Evolutionary conservation across 2,113 vertebrate genomes (phyloP), one percentile per base, ranked within the genome.

Genomic region (Pardalotus punctatus): DNA sequence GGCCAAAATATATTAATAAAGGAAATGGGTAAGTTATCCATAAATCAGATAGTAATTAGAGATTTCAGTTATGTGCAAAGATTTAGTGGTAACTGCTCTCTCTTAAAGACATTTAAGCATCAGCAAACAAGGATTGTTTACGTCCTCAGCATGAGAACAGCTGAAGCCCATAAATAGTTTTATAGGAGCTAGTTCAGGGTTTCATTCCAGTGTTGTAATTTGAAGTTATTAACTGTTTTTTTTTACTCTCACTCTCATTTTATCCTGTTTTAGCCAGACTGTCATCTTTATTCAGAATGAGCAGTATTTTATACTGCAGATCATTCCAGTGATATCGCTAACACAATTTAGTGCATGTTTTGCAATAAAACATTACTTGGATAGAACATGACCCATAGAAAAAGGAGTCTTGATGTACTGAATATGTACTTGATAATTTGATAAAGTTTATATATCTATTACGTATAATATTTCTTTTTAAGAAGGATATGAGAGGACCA

Each of bases 101-200:
- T 48, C 40, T 29, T 62, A 86, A 29, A 67, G 27, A 56, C 18
- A 20, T 90, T 92, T 21, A 73, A 70, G 7, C 13, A 87, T 42
- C 51, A 85, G 21, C 33, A 96, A 96, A 96, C 35, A 50, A 54
- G 21, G 13, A 73, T 36, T 71, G 2, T 58, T 82, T 92, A 83
- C 69, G 60, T 91, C 22, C 33, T 86, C 67, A 88, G 12, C 48
- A 57, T 28, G 43, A 40, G 57, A 88, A 54, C 16, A 78, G 78
- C 81, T 91, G 79, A 91, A 85, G 40, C 66, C 81, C 45, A 66
- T 88, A 87, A 90, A 69, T 21, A 90, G 36, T 81, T 93, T 82
- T 90, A 66, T 21, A 80, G 57, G 8, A 84, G 6, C 9, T 74
- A 42, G 35, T 72, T 61, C 48, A 72, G 72, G 10, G 18, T 81